Base-by-base conservation (phyloP, 2,888 invertebrate genomes). In the Pardosa pseudoannulata region DNA sequence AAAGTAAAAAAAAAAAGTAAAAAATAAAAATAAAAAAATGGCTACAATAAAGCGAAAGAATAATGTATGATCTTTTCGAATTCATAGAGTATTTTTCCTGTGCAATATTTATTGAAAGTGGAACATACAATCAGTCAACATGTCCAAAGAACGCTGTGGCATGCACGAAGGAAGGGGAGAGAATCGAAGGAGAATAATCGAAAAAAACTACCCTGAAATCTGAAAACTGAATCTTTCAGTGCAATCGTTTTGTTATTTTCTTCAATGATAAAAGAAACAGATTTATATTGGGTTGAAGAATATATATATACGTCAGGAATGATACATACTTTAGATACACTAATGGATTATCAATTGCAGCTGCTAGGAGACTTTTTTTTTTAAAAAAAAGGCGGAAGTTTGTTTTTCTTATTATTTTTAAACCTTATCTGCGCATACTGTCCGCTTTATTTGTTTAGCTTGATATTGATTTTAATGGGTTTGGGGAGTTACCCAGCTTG, bases 51-150 rank as follows among this genome's bases (percentile, higher is more conserved):
- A 56, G 19, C 23, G 56, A 23, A 56, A 3, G 23, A 56, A 56
- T 56, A 56, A 56, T 56, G 23, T 23, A 56, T 56, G 56, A 56
- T 56, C 56, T 56, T 56, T 56, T 23, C 56, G 23, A 56, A 56
- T 23, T 23, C 56, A 56, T 23, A 23, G 56, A 56, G 56, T 23
- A 56, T 56, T 56, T 46, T 56, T 56, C 56, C 16, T 23, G 56
- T 23, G 23, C 23, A 56, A 56, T 56, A 56, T 56, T 56, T 56
- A 56, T 56, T 2, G 56, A 23, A 56, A 19, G 23, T 56, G 19
- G 56, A 56, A 56, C 23, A 3, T 56, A 23, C 23, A 56, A 56
- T 56, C 56, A 56, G 56, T 56, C 56, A 56, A 56, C 56, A 56
- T 56, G 56, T 56, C 56, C 56, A 56, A 56, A 56, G 3, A 56